Percentiles rank a stretch among this genome's conserved stretches.
Conservation (phyloP, 35 echinoderm and acorn worm genomes). For the Hemicentrotus pulcherrimus region DNA sequence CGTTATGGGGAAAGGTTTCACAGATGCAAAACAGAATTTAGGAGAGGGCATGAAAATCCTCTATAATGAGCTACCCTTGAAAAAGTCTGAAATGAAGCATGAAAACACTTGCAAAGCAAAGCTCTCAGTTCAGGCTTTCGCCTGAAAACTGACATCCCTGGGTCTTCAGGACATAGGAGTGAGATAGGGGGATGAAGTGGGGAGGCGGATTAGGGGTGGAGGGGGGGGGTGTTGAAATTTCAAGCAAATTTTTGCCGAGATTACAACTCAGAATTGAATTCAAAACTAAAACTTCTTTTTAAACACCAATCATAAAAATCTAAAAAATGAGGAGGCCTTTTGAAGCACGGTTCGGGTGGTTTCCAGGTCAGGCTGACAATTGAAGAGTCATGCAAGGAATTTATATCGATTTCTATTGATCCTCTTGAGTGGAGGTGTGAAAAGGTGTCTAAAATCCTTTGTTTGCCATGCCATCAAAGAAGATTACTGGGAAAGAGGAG, state of each 20-base stretch:
- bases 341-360: neutral
- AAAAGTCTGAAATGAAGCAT: too few species aligned
- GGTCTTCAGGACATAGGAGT: too few species aligned
- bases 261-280: neutral
- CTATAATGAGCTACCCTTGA: too few species aligned
- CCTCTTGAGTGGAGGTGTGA: slow-evolving; percentile 29
- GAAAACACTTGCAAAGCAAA: too few species aligned
- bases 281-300: too few species aligned
- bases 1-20: too few species aligned
- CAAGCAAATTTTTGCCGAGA: neutral
- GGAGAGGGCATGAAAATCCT: too few species aligned
- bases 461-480: slow-evolving; percentile 25
- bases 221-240: neutral
- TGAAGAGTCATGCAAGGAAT: neutral
- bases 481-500: slow-evolving; percentile 24
- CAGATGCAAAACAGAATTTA: too few species aligned
- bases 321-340: neutral
- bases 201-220: neutral
- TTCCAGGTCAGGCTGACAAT: neutral
- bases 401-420: neutral
- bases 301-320: too few species aligned
- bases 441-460: slow-evolving; percentile 18
- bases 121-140: too few species aligned
- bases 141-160: too few species aligned
- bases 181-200: neutral